Evolutionary conservation across 2,113 vertebrate species (phyloP), one percentile per base, ranked within the genome.

Genomic region (Urocynchramus pylzowi): DNA sequence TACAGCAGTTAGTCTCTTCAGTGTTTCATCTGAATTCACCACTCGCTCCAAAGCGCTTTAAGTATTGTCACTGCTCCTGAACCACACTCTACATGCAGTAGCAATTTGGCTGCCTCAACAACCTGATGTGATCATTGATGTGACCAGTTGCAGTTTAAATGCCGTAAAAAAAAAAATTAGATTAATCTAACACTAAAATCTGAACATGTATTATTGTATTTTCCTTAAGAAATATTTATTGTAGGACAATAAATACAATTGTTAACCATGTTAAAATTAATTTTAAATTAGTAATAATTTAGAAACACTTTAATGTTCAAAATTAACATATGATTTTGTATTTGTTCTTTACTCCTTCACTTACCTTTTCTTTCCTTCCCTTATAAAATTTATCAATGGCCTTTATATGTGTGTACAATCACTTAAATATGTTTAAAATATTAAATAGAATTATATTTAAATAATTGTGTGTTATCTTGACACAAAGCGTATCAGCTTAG

Each of bases 101-200:
- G 92, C 76, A 96, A 97, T 97, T 85, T 94, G 95, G 95, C 95
- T 93, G 93, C 93, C 90, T 92, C 83, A 63, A 11, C 69, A 93
- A 89, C 93, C 90, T 96, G 71, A 97, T 89, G 87, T 22, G 61
- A 94, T 93, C 84, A 94, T 92, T 95, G 78, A 82, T 96, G 87
- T 90, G 61, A 90, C 76, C 39, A 95, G 64, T 91, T n/a, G 84
- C 74, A 91, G 89, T 64, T 92, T 83, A 95, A 97, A 88, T 59
- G 76, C 47, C 61, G 11, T 6, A 53, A 90, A 92, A 52, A 84
- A 84, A 97, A 93, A 77, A 89, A 67, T 53, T 30, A 59, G 47
- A 80, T 79, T 7, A 93, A 71, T 74, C 45, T 68, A 81, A 96
- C 74, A 93, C 3, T 61, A 56, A 87, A 23, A 88, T 83, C 78